Evolutionary conservation across 2,888 invertebrate species (phyloP), one percentile per base, ranked within the genome.

Genomic region (Sarcophaga subvicina): DNA sequence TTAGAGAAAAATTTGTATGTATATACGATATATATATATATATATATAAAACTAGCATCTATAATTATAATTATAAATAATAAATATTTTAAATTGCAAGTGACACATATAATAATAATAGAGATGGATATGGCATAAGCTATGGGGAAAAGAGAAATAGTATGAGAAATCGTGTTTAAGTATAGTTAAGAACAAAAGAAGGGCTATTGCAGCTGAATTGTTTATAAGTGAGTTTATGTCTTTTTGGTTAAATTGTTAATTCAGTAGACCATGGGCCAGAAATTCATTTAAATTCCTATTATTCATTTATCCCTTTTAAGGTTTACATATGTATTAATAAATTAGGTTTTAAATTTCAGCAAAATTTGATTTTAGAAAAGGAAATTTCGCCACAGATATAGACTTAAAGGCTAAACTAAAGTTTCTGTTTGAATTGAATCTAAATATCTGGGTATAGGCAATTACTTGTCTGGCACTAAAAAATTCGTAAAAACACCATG

Each of bases 141-240:
- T 76, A 20, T 8, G 37, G n/a, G 27, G 22, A 27, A 64, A 12
- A 54, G 54, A 17, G 54, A 14, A 54, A 54, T 54, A 54, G 17
- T 54, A 54, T 54, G 54, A 54, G 54, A 54, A 54, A 54, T 14
- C 4, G 54, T 54, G 17, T 54, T 3, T 54, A 54, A 54, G 54
- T 37, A 27, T 37, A 37, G 37, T 66, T 8, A 37, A 66, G 54
- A 25, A 47, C 47, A 27, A 17, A 66, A 59, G 27, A 71, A 45
- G 54, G 63, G 64, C 79, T 87, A 87, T 87, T 87, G 87, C 87
- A 87, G 45, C 64, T 84, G 12, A 27, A 60, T 79, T 79, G 71
- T 83, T 37, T 69, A 37, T 60, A 11, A 45, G 49, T 22, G 11
- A 45, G 17, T 20, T 27, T 17, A 63, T 25, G 47, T 3, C 3